These are phyloP conservation scores for Heliconius sara DNA, from an alignment of 2,888 invertebrate species.

Conservation along the genomic window DNA sequence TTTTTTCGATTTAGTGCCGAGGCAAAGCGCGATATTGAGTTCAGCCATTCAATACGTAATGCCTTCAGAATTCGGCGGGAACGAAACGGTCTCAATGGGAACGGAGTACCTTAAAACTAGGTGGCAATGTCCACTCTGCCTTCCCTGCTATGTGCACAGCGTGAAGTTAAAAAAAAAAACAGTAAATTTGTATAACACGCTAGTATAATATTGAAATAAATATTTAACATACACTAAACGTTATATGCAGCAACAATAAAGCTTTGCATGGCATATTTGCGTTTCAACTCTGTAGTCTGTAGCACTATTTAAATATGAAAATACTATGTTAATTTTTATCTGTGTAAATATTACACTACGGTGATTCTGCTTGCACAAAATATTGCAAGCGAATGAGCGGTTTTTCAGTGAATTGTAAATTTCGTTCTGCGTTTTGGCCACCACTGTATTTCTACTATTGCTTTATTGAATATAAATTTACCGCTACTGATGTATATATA, in stretches of 20 bases:
- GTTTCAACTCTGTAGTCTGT: not conserved
- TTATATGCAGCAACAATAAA: not conserved
- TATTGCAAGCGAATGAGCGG: conserved; percentile 44
- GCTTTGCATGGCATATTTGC: not conserved
- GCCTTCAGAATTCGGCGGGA: no score
- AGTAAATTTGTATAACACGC: not conserved
- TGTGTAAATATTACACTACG: conserved; percentile 41
- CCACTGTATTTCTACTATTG: conserved; percentile 24
- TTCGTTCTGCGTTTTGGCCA: conserved; percentile 31
- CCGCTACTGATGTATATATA: no score
- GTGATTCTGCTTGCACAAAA: conserved; percentile 42
- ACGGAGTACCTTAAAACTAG: no score
- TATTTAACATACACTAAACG: conserved; percentile 1
- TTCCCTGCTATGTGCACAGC: no score
- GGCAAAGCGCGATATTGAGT: no score
- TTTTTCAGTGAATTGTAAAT: conserved; percentile 42
- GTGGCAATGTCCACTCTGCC: no score
- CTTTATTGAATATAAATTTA: not conserved
- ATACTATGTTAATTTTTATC: conserved; percentile 42
- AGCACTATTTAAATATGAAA: conserved; percentile 23
- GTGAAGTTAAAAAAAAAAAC: no score
- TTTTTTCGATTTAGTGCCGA: no score
- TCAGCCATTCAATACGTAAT: no score
- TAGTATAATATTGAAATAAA: not conserved
- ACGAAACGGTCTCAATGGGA: no score